Percentiles rank a stretch among this genome's conserved stretches.
Evolutionary conservation across 1,140 invertebrate species (phyloP).

Genomic region (Prorops nasuta): DNA sequence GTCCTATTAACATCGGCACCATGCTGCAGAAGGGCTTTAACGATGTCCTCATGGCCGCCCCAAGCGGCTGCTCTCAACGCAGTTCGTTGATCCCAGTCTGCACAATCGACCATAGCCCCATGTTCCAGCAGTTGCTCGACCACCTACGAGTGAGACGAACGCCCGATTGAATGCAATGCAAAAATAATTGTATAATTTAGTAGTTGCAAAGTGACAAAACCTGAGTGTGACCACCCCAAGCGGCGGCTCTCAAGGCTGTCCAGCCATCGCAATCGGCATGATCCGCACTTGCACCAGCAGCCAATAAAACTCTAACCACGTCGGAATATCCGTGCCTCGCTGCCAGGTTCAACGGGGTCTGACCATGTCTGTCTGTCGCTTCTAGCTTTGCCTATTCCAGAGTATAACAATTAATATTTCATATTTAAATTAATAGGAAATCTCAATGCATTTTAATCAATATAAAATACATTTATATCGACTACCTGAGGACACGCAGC

Average conservation of each 20-base stretch:
- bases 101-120: slow-evolving; percentile 79
- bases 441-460: too few relatives aligned
- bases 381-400: slow-evolving; percentile 62
- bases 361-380: slow-evolving; percentile 71
- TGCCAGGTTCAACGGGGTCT: slow-evolving; percentile 80
- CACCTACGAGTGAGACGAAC: slow-evolving; percentile 58
- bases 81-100: slow-evolving; percentile 71
- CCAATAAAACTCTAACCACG: slow-evolving; percentile 70
- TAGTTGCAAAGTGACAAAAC: slow-evolving; percentile 50
- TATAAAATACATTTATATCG: too few relatives aligned
- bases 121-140: slow-evolving; percentile 78
- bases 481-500: slow-evolving; percentile 58
- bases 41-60: slow-evolving; percentile 79
- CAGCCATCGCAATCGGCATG: slow-evolving; percentile 86
- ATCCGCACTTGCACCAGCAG: slow-evolving; percentile 76
- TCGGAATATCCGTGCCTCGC: slow-evolving; percentile 77
- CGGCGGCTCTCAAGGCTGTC: slow-evolving; percentile 83
- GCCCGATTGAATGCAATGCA: background rate
- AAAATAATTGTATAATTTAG: background rate
- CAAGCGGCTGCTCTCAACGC: slow-evolving; percentile 80
- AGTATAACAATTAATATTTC: too few relatives aligned
- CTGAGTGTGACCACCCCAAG: slow-evolving; percentile 91
- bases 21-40: slow-evolving; percentile 71
- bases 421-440: too few relatives aligned
- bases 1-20: slow-evolving; percentile 77